Conservation (phyloP, 2,113 vertebrate species). For the Suncus etruscus region DNA sequence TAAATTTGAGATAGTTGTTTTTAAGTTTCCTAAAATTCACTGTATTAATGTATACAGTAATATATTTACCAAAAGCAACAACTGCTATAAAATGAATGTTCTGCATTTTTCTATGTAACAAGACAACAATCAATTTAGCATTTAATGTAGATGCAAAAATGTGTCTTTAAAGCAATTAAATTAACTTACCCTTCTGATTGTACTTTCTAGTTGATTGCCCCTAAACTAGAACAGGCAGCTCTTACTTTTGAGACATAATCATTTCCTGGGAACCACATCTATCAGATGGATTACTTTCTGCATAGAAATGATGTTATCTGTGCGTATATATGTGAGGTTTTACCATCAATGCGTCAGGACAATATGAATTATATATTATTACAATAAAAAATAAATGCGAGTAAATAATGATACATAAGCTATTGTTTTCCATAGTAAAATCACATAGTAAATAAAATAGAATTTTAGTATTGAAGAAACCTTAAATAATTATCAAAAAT, state of each 20-base stretch:
- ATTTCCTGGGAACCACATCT: conserved; percentile 54
- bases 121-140: conserved; percentile 69
- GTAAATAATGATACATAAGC: neutral
- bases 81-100: neutral
- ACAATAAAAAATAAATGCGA: conserved; percentile 5
- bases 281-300: neutral
- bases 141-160: conserved; percentile 54
- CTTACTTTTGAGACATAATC: conserved; percentile 21
- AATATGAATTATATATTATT: neutral
- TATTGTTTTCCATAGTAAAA: conserved; percentile 28
- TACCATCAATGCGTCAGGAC: neutral
- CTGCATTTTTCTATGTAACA: conserved; percentile 52
- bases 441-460: neutral
- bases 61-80: conserved; percentile 53
- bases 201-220: neutral
- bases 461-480: conserved; percentile 3
- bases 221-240: conserved; percentile 27
- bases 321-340: neutral
- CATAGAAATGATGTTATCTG: neutral
- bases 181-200: conserved; percentile 16
- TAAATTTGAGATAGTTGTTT: neutral
- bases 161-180: conserved; percentile 72
- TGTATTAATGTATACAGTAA: neutral
- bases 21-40: conserved; percentile 39
- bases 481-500: too few species aligned